Base-by-base conservation (phyloP, 2,888 invertebrate species). In the Cephus spinipes region DNA sequence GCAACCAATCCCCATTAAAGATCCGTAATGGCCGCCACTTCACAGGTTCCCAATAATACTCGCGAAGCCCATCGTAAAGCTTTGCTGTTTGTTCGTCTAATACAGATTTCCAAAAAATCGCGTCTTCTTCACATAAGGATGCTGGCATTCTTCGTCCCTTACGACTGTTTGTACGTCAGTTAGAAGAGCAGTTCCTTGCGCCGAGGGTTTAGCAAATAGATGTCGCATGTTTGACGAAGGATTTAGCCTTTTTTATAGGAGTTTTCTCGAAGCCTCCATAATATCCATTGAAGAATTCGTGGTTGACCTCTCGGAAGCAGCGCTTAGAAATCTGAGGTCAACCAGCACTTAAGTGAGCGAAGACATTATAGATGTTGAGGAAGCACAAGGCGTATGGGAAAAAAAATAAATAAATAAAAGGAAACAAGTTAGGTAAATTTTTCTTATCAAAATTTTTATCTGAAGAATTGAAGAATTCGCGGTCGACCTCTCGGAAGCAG, bases 191-290 rank as follows among this genome's bases (percentile, higher is more conserved):
- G 77, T 85, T 83, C 86, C 87, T 84, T 32, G 85, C 79, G 78
- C 34, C 78, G 78, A 79, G 76, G 77, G 83, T 31, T 83, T 82
- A 86, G 87, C 86, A 86, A 83, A 86, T 85, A 84, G 80, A 84
- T 86, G 85, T 88, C 86, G 81, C 81, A 55, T 89, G 84, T 89
- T 89, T 89, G 84, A 77, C 78, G 75, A 84, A 88, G 83, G 85
- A 84, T 84, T 88, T 87, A 83, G 80, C 79, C 68, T 85, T 86
- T 82, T 86, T 85, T 86, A 84, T 82, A 81, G 81, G 85, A 77
- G 85, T 81, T 82, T 84, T 55, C 85, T 84, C 82, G 75, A 79
- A 77, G 31, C 73, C 80, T 80, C 79, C 76, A 78, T 78, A 33
- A 71, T 23, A 23, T 23, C 55, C 23, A 55, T 55, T 55, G 6